Percentiles rank a stretch among this genome's conserved stretches.
Conservation (phyloP, 2,113 vertebrate species). For the Anhinga anhinga region DNA sequence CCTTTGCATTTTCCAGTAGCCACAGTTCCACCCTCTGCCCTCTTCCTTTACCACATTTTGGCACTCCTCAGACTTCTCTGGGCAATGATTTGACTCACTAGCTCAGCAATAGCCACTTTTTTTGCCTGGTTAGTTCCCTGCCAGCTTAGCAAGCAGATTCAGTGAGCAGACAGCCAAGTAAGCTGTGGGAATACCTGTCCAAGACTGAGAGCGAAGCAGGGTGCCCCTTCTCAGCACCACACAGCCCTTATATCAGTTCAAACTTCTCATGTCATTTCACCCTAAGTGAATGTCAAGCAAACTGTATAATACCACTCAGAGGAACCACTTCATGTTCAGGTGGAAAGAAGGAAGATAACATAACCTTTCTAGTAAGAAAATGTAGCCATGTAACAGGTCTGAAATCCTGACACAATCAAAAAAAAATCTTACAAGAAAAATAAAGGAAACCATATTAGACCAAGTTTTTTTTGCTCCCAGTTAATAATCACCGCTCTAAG, state of each 20-base stretch:
- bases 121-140: neutral
- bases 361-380: neutral
- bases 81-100: neutral
- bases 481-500: neutral
- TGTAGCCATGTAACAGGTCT: neutral
- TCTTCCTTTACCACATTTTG: neutral
- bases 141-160: neutral
- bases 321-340: neutral
- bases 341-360: neutral
- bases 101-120: neutral
- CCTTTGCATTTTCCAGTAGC: neutral
- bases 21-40: neutral
- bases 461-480: neutral
- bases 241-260: neutral
- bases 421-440: neutral
- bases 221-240: neutral
- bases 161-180: neutral
- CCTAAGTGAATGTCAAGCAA: neutral
- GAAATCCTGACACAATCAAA: neutral
- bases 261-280: neutral
- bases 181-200: neutral
- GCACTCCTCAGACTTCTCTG: neutral
- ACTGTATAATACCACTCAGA: neutral
- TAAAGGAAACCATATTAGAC: neutral
- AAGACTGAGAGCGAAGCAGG: neutral